Base-by-base conservation (phyloP, 2,888 invertebrate species). In the Conops quadrifasciatus region DNA sequence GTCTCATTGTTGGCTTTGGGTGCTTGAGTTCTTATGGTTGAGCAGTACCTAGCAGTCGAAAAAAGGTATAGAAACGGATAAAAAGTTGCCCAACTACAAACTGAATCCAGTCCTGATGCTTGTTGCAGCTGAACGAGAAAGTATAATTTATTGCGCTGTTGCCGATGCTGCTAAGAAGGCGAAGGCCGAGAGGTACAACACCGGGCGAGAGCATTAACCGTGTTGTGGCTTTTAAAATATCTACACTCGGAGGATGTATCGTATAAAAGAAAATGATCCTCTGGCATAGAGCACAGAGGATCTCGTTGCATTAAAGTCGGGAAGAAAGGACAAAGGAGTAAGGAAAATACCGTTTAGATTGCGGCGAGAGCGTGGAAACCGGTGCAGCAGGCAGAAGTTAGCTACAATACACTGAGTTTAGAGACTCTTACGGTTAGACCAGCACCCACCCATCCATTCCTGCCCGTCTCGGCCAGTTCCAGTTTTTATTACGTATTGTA, bases 121-220 rank as follows among this genome's bases (percentile, higher is more conserved):
- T 59, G 59, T 66, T 56, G 60, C 49, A 56, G 60, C 28, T 66
- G 43, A 53, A 49, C 51, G 71, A 45, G 62, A 65, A 63, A 63
- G 63, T 26, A 58, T 67, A 67, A 72, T 67, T 70, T 67, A 72
- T 72, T 45, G 26, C 59, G 49, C 45, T 28, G 58, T 45, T 9
- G 45, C 28, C 28, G 51, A 21, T 36, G 26, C 62, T 62, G 65
- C 49, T 15, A 49, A n/a, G 45, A 43, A 59, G 36, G 16, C 9
- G 13, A 47, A 47, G 58, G 45, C 11, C 5, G 21, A 21, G 28
- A 59, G 59, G 53, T 28, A 28, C 28, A 5, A 28, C 15, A 24
- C 19, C 51, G 60, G 36, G 36, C 19, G 28, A 15, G 21, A 24
- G 58, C 58, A 58, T 26, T 13, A 24, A 24, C 5, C 21, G 21